Evolutionary conservation across 2,888 invertebrate species (phyloP), one percentile per base, ranked within the genome.

Genomic region (Leptinotarsa haldemani): DNA sequence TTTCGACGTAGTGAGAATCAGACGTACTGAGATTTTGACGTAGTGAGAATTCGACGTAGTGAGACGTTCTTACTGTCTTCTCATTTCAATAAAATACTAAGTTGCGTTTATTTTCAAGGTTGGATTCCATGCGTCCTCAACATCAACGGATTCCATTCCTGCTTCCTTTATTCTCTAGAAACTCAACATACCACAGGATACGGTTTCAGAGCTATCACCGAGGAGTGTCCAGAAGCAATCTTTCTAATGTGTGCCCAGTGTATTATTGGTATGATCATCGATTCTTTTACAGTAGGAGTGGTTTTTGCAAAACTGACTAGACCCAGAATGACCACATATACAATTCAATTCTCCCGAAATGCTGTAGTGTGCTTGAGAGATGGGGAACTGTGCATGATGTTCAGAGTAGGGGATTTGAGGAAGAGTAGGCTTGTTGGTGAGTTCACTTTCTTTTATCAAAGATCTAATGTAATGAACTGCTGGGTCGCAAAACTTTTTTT

Each of bases 251-350:
- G 97, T 86, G 90, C 97, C 78, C 98, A 99, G 88, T 97, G 97
- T 80, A 96, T 98, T 79, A 81, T 83, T n/a, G 84, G 83, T 25
- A 80, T 80, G 76, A 82, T 82, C 65, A 81, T 83, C 22, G 81
- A 83, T 68, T 92, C 93, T 0, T 92, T 93, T 82, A 92, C 93
- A 90, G 90, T 94, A 2, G 95, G 95, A n/a, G 94, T 95, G 68
- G 92, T 98, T 0, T 98, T 98, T 86, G 97, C 98, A 0, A 99
- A 99, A 88, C 91, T 99, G 88, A 96, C 97, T 0, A 90, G 98
- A 65, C 97, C 98, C 0, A 97, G 97, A 87, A 94, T 96, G 78
- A 91, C 98, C 70, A 95, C 97, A 0, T 95, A 97, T 87, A 98
- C 98, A 0, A 90, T 99, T 70, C 90, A 98, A 75, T 98, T 98